Conservation (phyloP, 2,888 invertebrate species). For the Cosmia pyralina region DNA sequence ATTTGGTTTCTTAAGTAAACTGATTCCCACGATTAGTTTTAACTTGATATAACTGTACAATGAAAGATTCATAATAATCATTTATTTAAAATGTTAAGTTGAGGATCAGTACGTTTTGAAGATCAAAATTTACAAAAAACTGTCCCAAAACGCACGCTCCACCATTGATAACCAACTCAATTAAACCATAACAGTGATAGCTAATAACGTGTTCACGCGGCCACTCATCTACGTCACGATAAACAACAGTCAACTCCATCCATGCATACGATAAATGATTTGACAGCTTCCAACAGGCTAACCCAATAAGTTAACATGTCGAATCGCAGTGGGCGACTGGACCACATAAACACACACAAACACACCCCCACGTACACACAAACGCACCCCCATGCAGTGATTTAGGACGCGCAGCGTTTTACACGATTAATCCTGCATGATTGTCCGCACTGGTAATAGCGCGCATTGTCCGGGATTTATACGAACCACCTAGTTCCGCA, state of each 20-base stretch:
- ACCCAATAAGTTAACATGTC: conserved; percentile 58
- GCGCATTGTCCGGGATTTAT: conserved; percentile 60
- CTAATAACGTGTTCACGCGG: conserved; percentile 40
- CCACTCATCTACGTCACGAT: conserved; percentile 39
- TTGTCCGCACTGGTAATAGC: conserved; percentile 64
- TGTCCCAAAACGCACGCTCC: neutral
- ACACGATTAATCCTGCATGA: conserved; percentile 69
- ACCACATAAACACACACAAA: conserved; percentile 14
- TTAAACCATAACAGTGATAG: conserved; percentile 10
- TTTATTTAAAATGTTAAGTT: neutral
- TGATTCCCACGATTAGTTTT: no score
- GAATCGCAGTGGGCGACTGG: conserved; percentile 36
- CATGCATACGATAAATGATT: conserved; percentile 50
- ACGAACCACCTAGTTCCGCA: conserved; percentile 47
- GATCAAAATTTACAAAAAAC: neutral
- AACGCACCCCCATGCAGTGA: conserved; percentile 54
- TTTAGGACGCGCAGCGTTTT: conserved; percentile 66
- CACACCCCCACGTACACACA: conserved; percentile 6
- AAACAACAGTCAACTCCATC: conserved; percentile 30
- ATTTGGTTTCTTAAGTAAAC: no score
- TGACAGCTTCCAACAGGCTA: conserved; percentile 55
- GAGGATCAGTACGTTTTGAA: neutral
- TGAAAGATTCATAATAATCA: no score
- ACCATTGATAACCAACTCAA: conserved; percentile 23
- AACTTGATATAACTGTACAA: no score